A percentile compares a stretch with the other conserved stretches of the same genome.
Evolutionary conservation across 2,888 invertebrate genomes (phyloP).

Genomic region (Campopleginae sp.): DNA sequence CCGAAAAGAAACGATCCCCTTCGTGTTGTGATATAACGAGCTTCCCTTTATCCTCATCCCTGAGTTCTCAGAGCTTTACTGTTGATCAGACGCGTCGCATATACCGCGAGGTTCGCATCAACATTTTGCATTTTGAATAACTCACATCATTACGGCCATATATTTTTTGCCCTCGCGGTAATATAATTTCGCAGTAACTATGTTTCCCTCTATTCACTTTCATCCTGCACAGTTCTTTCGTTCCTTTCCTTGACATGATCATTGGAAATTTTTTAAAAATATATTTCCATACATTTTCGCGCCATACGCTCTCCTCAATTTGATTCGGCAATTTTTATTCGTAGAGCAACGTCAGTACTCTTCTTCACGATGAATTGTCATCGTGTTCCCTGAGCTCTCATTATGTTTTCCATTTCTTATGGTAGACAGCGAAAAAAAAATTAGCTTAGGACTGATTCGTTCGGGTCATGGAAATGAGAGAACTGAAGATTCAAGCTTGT

Average conservation of each 20-base stretch:
- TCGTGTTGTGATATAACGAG: conserved; percentile 30
- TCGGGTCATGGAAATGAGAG: conserved; percentile 21
- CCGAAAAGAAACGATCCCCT: conserved; percentile 25
- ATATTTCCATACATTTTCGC: background rate
- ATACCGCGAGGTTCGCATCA: background rate
- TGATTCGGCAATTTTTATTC: background rate
- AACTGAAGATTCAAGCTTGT: conserved; percentile 25
- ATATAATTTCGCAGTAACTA: background rate
- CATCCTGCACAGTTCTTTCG: background rate
- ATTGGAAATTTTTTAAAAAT: background rate
- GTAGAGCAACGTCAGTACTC: background rate
- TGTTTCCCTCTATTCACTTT: background rate
- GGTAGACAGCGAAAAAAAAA: conserved; percentile 32
- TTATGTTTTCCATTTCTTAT: conserved; percentile 43
- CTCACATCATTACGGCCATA: conserved; percentile 13
- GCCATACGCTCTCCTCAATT: background rate
- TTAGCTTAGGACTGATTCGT: conserved; percentile 26
- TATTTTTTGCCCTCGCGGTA: background rate
- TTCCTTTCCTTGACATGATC: background rate
- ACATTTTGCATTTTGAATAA: conserved; percentile 15
- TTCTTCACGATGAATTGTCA: conserved; percentile 37
- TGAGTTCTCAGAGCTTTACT: background rate
- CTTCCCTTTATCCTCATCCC: conserved; percentile 7
- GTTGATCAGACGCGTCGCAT: background rate
- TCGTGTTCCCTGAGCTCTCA: conserved; percentile 7